Evolutionary conservation across 2,797 vertebrate genomes (phyloP).

Genomic region (Sebastes trivittatus): DNA sequence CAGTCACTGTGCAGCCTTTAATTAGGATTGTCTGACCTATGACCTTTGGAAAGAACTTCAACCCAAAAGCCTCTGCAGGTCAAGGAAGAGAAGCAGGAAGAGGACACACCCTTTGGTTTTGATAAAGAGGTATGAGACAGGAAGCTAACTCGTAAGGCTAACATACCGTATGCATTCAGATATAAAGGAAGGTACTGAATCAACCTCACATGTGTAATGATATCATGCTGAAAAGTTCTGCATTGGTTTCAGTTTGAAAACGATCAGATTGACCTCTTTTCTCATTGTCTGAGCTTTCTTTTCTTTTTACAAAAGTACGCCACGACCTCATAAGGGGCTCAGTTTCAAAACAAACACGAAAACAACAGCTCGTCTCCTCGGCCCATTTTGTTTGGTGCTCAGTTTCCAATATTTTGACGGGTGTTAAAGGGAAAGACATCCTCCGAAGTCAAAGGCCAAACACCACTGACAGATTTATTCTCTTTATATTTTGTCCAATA

Average conservation of each 20-base stretch:
- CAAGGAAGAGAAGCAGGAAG: slow-evolving; percentile 33
- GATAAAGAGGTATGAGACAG: neutral
- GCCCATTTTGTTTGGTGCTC: neutral
- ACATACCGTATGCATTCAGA: neutral
- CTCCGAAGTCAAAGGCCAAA: slow-evolving; percentile 37
- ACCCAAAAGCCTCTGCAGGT: slow-evolving; percentile 39
- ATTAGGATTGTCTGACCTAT: slow-evolving; percentile 75
- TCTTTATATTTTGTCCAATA: slow-evolving; percentile 4
- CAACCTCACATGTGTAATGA: neutral
- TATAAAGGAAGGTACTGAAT: neutral
- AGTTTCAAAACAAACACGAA: slow-evolving; percentile 36
- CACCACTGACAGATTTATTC: slow-evolving; percentile 12
- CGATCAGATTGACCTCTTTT: slow-evolving; percentile 21
- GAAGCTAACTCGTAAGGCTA: slow-evolving; percentile 1
- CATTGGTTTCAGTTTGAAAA: neutral
- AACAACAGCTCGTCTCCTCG: neutral
- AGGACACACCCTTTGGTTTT: slow-evolving; percentile 12
- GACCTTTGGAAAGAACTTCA: slow-evolving; percentile 64
- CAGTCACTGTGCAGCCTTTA: slow-evolving; percentile 71
- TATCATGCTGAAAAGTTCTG: neutral
- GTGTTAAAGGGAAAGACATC: neutral
- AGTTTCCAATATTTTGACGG: slow-evolving; percentile 13
- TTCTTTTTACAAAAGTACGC: slow-evolving; percentile 20
- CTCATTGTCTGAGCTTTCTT: slow-evolving; percentile 14
- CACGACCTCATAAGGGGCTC: slow-evolving; percentile 20